Evolutionary conservation across 2,113 vertebrate species (phyloP), one percentile per base, ranked within the genome.

Genomic region (Eidolon helvum): DNA sequence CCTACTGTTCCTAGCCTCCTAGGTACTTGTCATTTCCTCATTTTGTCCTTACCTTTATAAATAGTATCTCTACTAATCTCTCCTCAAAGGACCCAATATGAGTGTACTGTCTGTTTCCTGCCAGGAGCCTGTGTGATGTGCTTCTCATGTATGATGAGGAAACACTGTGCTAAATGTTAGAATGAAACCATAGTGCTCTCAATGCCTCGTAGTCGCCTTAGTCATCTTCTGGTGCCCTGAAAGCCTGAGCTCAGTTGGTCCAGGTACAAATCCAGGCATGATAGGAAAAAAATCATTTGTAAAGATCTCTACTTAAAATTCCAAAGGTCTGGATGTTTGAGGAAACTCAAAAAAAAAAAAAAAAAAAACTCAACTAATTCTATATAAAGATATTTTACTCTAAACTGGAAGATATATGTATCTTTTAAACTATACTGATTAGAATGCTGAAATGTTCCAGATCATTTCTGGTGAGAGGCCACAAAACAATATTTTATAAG

Each of bases 401-500:
- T 78, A 93, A 93, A 72, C 21, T 48, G 78, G 55, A 40, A 91
- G 48, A 61, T 93, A 65, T 9, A 92, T 50, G 5, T 59, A 79
- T 89, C 35, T 78, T 95, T 91, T 72, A 86, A 93, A 80, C 40
- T 84, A 9, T 91, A 45, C 22, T 55, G 33, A n/a, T 87, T 83
- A 91, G 0, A 91, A 85, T 0, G 0, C 45, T 96, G 55, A 95
- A 93, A 61, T 68, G 21, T 96, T 97, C 33, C 92, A 93, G 80
- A 88, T 79, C 5, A 83, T 53, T 95, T 95, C 57, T 96, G 45
- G n/a, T 80, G 40, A 30, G 33, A 89, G 26, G 50, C 35, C 28
- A 79, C 61, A 94, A 88, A 63, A 63, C 30, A 97, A 53, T 87
- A 96, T 82, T 85, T 87, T 91, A 80, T 74, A 30, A 90, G 15